These are phyloP conservation scores for Scaptomyza graminum DNA, from an alignment of 1,140 invertebrate species.

Conservation along the genomic window DNA sequence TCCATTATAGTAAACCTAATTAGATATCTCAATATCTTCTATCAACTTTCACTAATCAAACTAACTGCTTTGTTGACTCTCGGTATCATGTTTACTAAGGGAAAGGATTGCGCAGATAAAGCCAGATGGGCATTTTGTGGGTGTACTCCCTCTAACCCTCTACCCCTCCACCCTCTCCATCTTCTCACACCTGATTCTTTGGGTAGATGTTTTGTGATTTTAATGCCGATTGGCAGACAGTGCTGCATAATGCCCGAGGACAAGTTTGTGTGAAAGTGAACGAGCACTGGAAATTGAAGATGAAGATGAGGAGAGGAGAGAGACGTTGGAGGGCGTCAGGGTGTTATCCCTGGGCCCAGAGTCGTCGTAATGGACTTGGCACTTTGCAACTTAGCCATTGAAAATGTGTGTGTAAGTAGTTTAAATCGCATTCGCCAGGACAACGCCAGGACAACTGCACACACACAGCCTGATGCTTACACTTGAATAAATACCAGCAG, in stretches of 20 bases:
- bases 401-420: constrained; percentile 81
- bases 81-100: constrained; percentile 22
- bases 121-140: constrained; percentile 24
- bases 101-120: constrained; percentile 40
- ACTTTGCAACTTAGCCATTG: constrained; percentile 80
- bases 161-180: background rate
- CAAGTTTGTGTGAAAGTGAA: constrained; percentile 25
- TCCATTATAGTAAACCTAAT: too few species aligned
- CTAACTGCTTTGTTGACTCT: background rate
- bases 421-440: constrained; percentile 72
- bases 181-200: background rate
- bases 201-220: constrained; percentile 74
- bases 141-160: too few species aligned
- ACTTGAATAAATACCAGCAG: constrained; percentile 76
- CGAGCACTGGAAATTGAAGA: constrained; percentile 1
- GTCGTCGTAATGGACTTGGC: constrained; percentile 73
- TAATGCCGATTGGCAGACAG: constrained; percentile 77
- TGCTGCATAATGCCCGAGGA: constrained; percentile 32
- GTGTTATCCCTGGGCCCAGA: constrained; percentile 47
- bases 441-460: constrained; percentile 12
- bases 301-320: constrained; percentile 20
- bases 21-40: too few species aligned
- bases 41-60: background rate
- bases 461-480: constrained; percentile 57
- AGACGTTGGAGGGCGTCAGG: constrained; percentile 17